Evolutionary conservation across 2,113 vertebrate genomes (phyloP).

Genomic region (Porphyrio hochstetteri): DNA sequence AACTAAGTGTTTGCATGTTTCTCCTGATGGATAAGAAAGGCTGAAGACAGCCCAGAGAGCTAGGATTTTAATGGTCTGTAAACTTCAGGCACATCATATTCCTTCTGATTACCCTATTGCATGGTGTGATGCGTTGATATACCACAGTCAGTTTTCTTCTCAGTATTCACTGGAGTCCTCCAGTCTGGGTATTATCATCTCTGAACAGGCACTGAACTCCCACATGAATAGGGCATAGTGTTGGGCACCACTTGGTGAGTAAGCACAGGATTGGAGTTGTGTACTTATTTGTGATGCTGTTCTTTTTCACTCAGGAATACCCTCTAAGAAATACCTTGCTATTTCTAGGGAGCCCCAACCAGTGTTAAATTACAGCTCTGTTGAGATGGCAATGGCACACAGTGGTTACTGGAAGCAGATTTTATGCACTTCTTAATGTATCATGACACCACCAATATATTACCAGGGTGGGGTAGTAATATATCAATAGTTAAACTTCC

Average conservation of each 20-base stretch:
- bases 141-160: neutral
- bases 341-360: neutral
- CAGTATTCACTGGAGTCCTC: neutral
- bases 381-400: neutral
- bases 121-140: neutral
- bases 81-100: neutral
- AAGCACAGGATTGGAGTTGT: neutral
- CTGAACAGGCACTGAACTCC: neutral
- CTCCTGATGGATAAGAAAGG: neutral
- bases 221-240: rapidly evolving
- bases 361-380: neutral
- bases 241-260: neutral
- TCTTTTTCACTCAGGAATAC: neutral
- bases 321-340: neutral
- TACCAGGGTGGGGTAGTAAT: neutral
- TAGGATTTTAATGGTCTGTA: neutral
- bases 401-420: neutral
- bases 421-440: neutral
- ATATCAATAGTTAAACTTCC: neutral
- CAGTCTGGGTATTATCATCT: neutral
- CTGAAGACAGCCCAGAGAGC: neutral
- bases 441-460: neutral
- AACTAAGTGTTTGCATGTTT: rapidly evolving
- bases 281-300: neutral
- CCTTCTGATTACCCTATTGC: neutral